phyloP scores from a whole-genome alignment of 1,140 invertebrate genomes.

The Drosophila insularis region DNA sequence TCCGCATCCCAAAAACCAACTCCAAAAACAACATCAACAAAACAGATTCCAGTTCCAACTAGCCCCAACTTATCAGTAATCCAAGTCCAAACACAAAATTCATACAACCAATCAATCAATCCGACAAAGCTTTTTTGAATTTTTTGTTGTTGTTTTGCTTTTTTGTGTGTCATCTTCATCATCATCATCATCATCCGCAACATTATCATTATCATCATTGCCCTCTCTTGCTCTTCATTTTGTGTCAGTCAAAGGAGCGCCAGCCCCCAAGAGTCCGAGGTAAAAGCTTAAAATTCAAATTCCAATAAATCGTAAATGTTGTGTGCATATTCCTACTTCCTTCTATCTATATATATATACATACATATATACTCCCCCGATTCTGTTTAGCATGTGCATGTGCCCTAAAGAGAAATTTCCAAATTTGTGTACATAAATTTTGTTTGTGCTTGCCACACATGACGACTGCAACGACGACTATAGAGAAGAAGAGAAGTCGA shows the following conservation, averaged over 20 bases:
- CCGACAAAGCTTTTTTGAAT: slow-evolving; percentile 64
- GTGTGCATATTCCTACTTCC: slow-evolving; percentile 58
- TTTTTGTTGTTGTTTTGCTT: slow-evolving; percentile 62
- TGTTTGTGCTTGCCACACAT: slow-evolving; percentile 13
- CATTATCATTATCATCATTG: slow-evolving; percentile 51
- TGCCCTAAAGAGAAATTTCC: slow-evolving; percentile 29
- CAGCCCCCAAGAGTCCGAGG: slow-evolving; percentile 56
- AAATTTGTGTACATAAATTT: slow-evolving; percentile 44
- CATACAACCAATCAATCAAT: slow-evolving; percentile 36
- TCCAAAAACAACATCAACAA: slow-evolving; percentile 14
- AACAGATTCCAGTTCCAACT: slow-evolving; percentile 8
- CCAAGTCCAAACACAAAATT: slow-evolving; percentile 4
- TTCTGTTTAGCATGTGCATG: slow-evolving; percentile 71
- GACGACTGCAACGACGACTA: not conserved
- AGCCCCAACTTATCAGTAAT: not conserved
- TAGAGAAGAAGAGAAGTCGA: not conserved
- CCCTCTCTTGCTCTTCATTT: slow-evolving; percentile 65
- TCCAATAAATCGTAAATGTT: slow-evolving; percentile 78
- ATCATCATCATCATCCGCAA: slow-evolving; percentile 31
- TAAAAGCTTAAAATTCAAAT: slow-evolving; percentile 70
- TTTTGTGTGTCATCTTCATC: slow-evolving; percentile 59
- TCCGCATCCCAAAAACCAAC: slow-evolving; percentile 24
- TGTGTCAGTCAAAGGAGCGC: slow-evolving; percentile 75
- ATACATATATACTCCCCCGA: slow-evolving; percentile 30
- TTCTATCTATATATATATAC: slow-evolving; percentile 16